Base-by-base conservation (phyloP, 1,140 invertebrate species). In the Phymorhynchus buccinoides region DNA sequence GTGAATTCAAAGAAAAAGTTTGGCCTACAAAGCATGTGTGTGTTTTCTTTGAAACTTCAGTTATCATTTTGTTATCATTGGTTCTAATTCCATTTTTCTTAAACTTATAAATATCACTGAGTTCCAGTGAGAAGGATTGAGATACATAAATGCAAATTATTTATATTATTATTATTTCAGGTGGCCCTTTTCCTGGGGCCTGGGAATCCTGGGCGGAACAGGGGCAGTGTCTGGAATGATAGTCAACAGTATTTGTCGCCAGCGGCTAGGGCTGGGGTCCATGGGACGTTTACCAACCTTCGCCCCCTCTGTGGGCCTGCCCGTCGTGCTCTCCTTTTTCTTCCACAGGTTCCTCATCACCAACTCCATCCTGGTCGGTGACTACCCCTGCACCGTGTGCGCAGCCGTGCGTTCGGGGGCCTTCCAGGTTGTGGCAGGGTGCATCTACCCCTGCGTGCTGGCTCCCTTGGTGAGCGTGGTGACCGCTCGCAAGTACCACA, bases 141-240 rank as follows among this genome's bases (percentile, higher is more conserved):
- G 18, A 30, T 30, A 32, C n/a, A 79, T n/a, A 79, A 41, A n/a
- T 52, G 48, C 22, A 52, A 12, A 52, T 52, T 52, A 52, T 52
- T 4, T 62, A 37, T 35, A 22, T 4, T 32, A 12, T 62, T 79
- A 1, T 42, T 12, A 41, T 83, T 86, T 39, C 80, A 86, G 85
- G 79, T 86, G 85, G 85, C 85, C 85, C 41, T 73, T 86, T 62
- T 32, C 80, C 48, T 79, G 56, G 42, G 85, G 85, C 30, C 6
- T 77, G 0, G 81, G 71, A 1, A 44, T 86, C 39, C 48, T 83
- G 27, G 81, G 80, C 12, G 56, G 68, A 9, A 62, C 44, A 3
- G 44, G 81, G 1, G 80, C 73, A 12, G 3, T 77, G 39, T 75
- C 48, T 3, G 80, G 85, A 7, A 48, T 66, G 9, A 35, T 62